Evolutionary conservation across 1,140 invertebrate species (phyloP), one percentile per base, ranked within the genome.

Genomic region (Ceratina australensis): DNA sequence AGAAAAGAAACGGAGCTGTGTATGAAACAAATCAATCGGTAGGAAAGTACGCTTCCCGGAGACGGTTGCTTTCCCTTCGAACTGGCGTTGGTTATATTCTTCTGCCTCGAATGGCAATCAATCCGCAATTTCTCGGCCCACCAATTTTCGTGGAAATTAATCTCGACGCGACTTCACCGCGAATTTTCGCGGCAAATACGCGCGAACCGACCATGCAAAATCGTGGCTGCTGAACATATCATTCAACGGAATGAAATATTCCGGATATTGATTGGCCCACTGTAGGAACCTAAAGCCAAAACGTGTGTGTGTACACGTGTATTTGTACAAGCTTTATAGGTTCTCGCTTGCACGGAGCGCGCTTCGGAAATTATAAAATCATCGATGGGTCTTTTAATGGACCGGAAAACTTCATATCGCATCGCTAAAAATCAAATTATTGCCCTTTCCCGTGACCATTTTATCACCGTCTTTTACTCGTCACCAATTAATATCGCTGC

Each of bases 51-150:
- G 20, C 59, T 76, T 50, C 28, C 28, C 26, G 18, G 54, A 22
- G 49, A 4, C 56, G 56, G 56, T 20, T 52, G 10, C 16, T 22
- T 64, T 47, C 13, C 18, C 20, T 56, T 18, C 47, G 4, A 15
- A 42, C 33, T 10, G 50, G n/a, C 71, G 72, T 12, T 69, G 72
- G 56, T 83, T 83, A 80, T 80, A 80, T 80, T 83, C 68, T 83
- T 80, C 78, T 50, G 64, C 63, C 56, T 42, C 47, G 69, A 76
- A 67, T 76, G 68, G 28, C 50, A 79, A 18, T 22, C 52, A 22
- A 42, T 52, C 60, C 8, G 1, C 16, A 68, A 20, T 13, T 42
- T 74, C 33, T 59, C 26, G 2, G 8, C 2, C 8, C 16, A 24
- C 8, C 24, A 28, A 80, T 83, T 82, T 42, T 73, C 54, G 7